Base-by-base conservation (phyloP, 2,888 invertebrate species). In the Argyra leucocephala region DNA sequence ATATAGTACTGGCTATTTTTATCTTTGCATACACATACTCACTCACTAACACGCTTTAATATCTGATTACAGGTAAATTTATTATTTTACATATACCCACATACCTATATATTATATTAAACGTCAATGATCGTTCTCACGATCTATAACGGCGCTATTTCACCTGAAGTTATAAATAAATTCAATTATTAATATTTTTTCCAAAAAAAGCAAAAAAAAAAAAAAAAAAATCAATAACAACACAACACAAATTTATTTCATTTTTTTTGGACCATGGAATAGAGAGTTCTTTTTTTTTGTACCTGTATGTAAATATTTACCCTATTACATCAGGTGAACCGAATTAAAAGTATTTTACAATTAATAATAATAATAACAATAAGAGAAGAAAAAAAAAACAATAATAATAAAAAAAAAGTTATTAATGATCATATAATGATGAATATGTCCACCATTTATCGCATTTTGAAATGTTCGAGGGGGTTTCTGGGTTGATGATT, bases 231-330 rank as follows among this genome's bases (percentile, higher is more conserved):
- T n/a, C n/a, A n/a, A n/a, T n/a, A n/a, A n/a, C n/a, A n/a, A n/a
- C n/a, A n/a, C n/a, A n/a, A n/a, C n/a, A n/a, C n/a, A 15, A 48
- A 48, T 5, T 18, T 18, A 12, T 18, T 48, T 48, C 4, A 18
- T 15, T 48, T 48, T 48, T n/a, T 15, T 15, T 48, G n/a, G 6
- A 9, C 48, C 48, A 31, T 31, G 31, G 31, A 4, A 31, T 31
- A 12, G 12, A 10, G 31, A 31, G 7, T 31, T 31, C 9, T 26
- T 37, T 15, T 37, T 48, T 48, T 12, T 48, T 48, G n/a, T 48
- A 48, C 48, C 48, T 48, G 48, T 48, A 48, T 48, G 48, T 48
- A 48, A 48, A 48, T 48, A 48, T 48, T 48, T 48, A 48, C 48
- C 48, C 48, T 48, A 48, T 48, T 48, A 48, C 48, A 48, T 48